Conservation (phyloP, 2,797 vertebrate species). For the Dryobates pubescens region DNA sequence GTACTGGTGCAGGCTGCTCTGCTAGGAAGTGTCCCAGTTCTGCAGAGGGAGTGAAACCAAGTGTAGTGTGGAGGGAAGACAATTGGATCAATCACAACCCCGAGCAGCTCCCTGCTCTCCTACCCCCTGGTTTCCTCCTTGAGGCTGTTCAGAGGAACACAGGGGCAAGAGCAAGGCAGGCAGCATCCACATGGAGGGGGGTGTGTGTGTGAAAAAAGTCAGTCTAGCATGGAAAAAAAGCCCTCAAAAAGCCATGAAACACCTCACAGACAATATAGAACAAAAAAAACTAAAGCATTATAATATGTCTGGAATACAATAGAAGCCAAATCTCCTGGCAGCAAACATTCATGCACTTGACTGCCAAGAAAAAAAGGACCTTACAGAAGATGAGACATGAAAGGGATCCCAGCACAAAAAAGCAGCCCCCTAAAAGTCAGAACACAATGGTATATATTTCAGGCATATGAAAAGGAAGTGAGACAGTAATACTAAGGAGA, state of each 20-base stretch:
- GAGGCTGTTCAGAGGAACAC: not conserved
- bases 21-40: not conserved
- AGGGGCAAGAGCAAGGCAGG: not conserved
- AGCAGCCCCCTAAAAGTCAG: constrained; percentile 67
- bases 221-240: constrained; percentile 20
- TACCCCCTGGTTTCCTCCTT: fast-evolving
- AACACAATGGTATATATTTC: constrained; percentile 81
- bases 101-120: not conserved
- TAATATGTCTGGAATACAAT: constrained; percentile 74
- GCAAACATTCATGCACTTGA: constrained; percentile 77
- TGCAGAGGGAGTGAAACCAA: not conserved
- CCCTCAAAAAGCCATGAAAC: constrained; percentile 3
- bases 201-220: not conserved
- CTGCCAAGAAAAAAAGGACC: constrained; percentile 80
- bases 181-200: not conserved
- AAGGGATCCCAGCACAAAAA: constrained; percentile 76
- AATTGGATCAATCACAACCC: not conserved
- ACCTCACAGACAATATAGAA: constrained; percentile 57
- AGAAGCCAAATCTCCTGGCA: constrained; percentile 74
- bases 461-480: constrained; percentile 76
- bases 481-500: constrained; percentile 74
- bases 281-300: constrained; percentile 52
- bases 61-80: fast-evolving
- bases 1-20: fast-evolving
- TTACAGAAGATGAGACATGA: constrained; percentile 78